These are phyloP conservation scores for Ornithoptera priamus DNA, from an alignment of 2,888 invertebrate genomes.

Conservation along the genomic window DNA sequence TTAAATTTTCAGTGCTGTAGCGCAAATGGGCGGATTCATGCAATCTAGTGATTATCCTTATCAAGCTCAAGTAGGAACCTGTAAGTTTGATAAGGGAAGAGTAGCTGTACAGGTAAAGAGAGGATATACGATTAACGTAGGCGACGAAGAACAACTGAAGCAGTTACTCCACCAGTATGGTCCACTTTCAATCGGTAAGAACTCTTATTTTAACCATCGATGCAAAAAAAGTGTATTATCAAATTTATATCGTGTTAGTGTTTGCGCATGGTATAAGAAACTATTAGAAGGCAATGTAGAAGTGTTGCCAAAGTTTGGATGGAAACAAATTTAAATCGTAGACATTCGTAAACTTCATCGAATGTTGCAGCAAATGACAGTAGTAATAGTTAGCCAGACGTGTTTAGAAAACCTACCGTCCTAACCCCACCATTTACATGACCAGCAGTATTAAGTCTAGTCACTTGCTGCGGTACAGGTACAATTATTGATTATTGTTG, in stretches of 20 bases:
- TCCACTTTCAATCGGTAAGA: constrained; percentile 31
- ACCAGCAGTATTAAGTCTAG: no score
- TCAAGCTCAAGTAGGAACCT: constrained; percentile 3
- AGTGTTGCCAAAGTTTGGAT: no score
- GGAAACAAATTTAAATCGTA: no score
- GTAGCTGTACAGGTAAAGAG: constrained; percentile 23
- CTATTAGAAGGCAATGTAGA: no score
- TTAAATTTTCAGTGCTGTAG: constrained; percentile 24
- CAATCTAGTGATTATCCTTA: constrained; percentile 28
- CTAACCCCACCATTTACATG: no score
- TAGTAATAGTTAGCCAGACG: no score
- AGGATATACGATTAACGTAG: constrained; percentile 6
- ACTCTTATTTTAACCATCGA: not conserved
- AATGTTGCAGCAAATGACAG: no score
- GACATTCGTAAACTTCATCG: no score
- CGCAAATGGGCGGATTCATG: constrained; percentile 26
- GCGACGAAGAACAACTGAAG: constrained; percentile 31
- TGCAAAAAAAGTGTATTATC: not conserved
- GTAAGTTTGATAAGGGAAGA: constrained; percentile 16
- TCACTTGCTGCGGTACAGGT: no score
- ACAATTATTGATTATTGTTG: no score
- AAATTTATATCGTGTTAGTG: not conserved
- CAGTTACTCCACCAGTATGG: constrained; percentile 29
- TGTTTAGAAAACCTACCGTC: no score
- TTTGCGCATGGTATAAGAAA: no score